Evolutionary conservation across 2,113 vertebrate species (phyloP), one percentile per base, ranked within the genome.

Genomic region (Phylloscopus trochiloides): DNA sequence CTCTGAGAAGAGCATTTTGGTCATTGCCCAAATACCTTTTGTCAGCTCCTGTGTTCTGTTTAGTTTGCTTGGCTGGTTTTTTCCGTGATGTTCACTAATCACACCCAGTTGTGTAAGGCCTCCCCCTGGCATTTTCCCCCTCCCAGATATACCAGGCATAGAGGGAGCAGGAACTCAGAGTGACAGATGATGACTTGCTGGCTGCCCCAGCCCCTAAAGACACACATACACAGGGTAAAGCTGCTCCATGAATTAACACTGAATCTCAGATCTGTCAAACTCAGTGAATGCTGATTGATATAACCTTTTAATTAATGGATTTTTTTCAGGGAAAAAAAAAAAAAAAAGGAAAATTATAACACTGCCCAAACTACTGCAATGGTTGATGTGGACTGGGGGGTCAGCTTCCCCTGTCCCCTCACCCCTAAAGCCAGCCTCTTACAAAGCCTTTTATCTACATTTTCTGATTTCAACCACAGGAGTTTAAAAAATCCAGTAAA

Each of bases 311-410:
- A 94, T 50, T 90, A 88, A 94, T 43, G 8, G 31, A 54, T 82
- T 95, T 95, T 89, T 96, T 73, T 68, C 75, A 86, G 48, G 25
- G 55, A 77, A 74, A 94, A 45, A 45, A 43, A 43, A 45, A 45
- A 20, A 20, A 47, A 14, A 65, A 36, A 86, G 59, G 50, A 62
- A 94, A 66, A 94, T 55, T 77, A 26, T 59, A 74, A 65, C 36
- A 36, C 24, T 74, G 52, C 21, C 54, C 34, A 51, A 80, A 45
- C 16, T 63, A 43, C 43, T 52, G 18, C 55, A 90, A 32, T 26
- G 43, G 45, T n/a, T 91, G 86, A 55, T 18, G 43, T 5, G 75
- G 86, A 66, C 19, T 22, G 7, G 29, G 59, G 21, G 48, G 4
- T 24, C 47, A 66, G 26, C 21, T 89, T 74, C 16, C 48, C 5